phyloP scores from a whole-genome alignment of 2,113 vertebrate genomes.

The Aix galericulata region DNA sequence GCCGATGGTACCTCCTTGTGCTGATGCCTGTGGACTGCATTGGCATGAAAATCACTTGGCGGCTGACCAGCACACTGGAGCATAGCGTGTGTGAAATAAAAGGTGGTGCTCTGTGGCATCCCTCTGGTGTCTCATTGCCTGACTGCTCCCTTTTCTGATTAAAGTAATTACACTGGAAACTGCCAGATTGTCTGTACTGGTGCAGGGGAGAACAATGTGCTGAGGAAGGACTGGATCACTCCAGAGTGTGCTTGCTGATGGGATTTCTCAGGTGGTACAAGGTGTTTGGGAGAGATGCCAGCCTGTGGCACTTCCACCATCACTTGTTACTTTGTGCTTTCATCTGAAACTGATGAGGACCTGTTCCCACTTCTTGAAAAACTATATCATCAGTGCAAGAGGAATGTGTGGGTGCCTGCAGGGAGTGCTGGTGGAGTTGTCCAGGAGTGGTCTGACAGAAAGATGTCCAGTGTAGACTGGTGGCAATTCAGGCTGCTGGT shows the following conservation, averaged over 20 bases:
- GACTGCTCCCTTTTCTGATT: not conserved
- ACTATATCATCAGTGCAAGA: not conserved
- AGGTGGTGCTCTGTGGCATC: not conserved
- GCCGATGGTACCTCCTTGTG: rapidly evolving
- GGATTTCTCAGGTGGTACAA: not conserved
- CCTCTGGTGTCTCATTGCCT: not conserved
- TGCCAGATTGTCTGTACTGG: not conserved
- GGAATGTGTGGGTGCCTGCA: not conserved
- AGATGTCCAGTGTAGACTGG: not conserved
- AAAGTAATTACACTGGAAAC: not conserved
- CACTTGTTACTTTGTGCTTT: not conserved
- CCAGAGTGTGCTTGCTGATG: not conserved
- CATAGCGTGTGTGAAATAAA: not conserved
- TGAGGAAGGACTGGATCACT: rapidly evolving
- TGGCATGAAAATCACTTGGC: not conserved
- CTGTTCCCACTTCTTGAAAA: not conserved
- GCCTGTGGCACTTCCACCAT: not conserved
- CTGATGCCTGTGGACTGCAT: not conserved
- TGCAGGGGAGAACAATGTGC: not conserved
- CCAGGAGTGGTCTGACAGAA: not conserved
- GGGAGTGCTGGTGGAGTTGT: not conserved
- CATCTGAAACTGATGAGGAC: not conserved
- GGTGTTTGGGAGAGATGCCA: not conserved
- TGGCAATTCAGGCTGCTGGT: not conserved
- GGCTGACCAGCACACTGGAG: not conserved